Evolutionary conservation across 2,113 vertebrate species (phyloP).

Genomic region (Brachyistius frenatus): DNA sequence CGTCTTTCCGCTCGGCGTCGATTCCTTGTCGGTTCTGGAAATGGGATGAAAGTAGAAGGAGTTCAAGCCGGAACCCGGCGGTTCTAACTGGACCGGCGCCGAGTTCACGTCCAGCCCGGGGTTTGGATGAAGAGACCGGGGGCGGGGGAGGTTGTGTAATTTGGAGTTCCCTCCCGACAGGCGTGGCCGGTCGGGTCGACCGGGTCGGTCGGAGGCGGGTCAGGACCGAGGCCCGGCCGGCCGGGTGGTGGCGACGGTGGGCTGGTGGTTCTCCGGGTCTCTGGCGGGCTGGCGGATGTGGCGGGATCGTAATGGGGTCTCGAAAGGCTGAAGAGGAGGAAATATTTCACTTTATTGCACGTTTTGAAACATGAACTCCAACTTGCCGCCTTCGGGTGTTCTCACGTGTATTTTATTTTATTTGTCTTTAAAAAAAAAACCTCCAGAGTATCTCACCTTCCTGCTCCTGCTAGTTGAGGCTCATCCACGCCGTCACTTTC

Average conservation of each 20-base stretch:
- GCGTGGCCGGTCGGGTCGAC: slow-evolving; percentile 10
- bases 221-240: slow-evolving; percentile 48
- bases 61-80: slow-evolving; percentile 8
- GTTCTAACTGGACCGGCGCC: not conserved
- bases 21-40: slow-evolving; percentile 25
- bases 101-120: slow-evolving; percentile 15
- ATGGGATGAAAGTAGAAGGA: slow-evolving; percentile 35
- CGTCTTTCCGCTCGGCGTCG: slow-evolving; percentile 16
- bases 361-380: no score
- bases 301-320: slow-evolving; percentile 72
- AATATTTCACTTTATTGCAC: no score
- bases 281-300: slow-evolving; percentile 65
- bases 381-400: no score
- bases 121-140: not conserved
- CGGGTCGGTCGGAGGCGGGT: slow-evolving; percentile 1
- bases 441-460: slow-evolving; percentile 46
- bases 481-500: slow-evolving; percentile 59
- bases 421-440: no score
- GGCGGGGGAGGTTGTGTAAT: not conserved
- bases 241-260: slow-evolving; percentile 54
- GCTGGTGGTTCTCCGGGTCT: slow-evolving; percentile 68
- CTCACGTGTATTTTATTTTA: no score
- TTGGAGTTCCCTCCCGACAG: slow-evolving; percentile 24
- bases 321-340: slow-evolving; percentile 44
- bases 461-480: slow-evolving; percentile 67